These are phyloP conservation scores for Anthrax anthrax DNA, from an alignment of 2,888 invertebrate species.

Conservation along the genomic window DNA sequence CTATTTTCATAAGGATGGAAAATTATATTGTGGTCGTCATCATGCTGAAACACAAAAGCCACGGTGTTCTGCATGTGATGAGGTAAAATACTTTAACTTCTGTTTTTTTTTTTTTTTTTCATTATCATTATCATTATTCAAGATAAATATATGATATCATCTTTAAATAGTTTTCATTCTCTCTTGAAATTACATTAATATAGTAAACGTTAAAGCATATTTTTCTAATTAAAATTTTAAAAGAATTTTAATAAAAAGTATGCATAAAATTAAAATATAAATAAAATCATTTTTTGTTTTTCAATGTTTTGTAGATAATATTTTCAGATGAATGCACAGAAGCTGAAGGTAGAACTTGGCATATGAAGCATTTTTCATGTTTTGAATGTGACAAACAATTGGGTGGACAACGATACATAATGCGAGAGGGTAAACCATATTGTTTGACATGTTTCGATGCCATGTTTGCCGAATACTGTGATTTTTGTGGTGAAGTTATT, in stretches of 20 bases:
- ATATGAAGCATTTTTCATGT: conserved; percentile 97
- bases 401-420: conserved; percentile 96
- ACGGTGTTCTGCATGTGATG: conserved; percentile 93
- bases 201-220: too few relatives aligned
- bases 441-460: conserved; percentile 90
- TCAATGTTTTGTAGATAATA: conserved; percentile 56
- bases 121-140: too few relatives aligned
- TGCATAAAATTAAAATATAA: too few relatives aligned
- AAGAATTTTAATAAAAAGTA: too few relatives aligned
- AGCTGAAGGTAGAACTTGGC: conserved; percentile 96
- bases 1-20: conserved; percentile 84
- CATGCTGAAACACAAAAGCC: conserved; percentile 96
- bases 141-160: too few relatives aligned
- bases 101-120: too few relatives aligned
- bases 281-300: too few relatives aligned
- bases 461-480: conserved; percentile 93
- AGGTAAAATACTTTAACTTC: conserved; percentile 43
- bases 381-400: conserved; percentile 86
- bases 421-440: conserved; percentile 89
- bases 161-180: too few relatives aligned
- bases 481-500: conserved; percentile 89
- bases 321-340: conserved; percentile 98
- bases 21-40: conserved; percentile 89
- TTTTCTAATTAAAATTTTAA: too few relatives aligned
- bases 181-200: too few relatives aligned